Evolutionary conservation across 2,113 vertebrate genomes (phyloP), one percentile per base, ranked within the genome.

Genomic region (Carollia perspicillata): DNA sequence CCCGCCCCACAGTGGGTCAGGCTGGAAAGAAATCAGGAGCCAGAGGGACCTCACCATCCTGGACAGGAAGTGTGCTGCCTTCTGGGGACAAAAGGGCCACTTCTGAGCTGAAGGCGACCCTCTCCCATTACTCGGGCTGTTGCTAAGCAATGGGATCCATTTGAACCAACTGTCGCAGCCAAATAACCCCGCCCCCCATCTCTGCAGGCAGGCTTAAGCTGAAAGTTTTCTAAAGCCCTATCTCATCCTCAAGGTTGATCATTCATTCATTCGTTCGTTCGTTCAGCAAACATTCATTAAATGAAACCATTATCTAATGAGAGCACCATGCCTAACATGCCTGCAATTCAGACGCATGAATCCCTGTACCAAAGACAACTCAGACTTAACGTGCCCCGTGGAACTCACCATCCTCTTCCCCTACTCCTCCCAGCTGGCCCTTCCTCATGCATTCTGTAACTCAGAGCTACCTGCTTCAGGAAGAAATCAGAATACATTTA

Each of bases 401-500:
- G 66, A 28, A 69, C 23, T 42, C 66, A 69, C 58, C 18, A 0
- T 3, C 0, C 20, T 49, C 40, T 8, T 23, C 20, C 47, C n/a
- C 33, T 10, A 33, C 0, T 23, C 63, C 33, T 79, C 6, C 47
- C 40, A 28, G 22, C 26, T 66, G 79, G 42, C 18, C 33, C 20
- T 18, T 78, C 42, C 60, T 80, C 35, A 13, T 86, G 55, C 30
- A 6, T 28, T 40, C 74, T 47, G 13, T 40, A 65, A 74, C 30
- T 84, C 69, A 10, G 17, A 35, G 11, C 11, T 51, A 22, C 9
- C 30, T 35, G 33, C 26, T 23, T 30, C n/a, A 58, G 33, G 12
- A 30, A 92, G 47, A 85, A 74, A 69, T 63, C 77, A 84, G 63
- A 40, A n/a, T n/a, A 53, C 20, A n/a, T 49, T 83, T 35, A 93